Evolutionary conservation across 2,888 invertebrate genomes (phyloP), one percentile per base, ranked within the genome.

Genomic region (Chloromyia formosa): DNA sequence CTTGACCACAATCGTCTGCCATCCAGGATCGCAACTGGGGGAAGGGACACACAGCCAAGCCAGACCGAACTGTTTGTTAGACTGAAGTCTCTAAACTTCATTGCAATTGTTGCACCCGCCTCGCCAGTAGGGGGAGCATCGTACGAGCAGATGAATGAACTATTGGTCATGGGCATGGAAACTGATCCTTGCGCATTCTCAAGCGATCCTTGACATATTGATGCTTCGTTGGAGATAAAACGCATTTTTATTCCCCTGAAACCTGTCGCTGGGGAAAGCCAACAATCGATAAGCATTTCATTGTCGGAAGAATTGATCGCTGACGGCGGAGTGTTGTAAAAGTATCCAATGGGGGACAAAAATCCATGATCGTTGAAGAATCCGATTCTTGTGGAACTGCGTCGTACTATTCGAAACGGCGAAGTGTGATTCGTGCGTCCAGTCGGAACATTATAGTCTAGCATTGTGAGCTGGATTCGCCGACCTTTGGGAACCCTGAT

Each of bases 241-340:
- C 85, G 88, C 0, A 92, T 88, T 84, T 90, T 90, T 81, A 95
- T 93, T 16, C 94, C 93, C 75, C 91, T 88, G 76, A 88, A 88
- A 14, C 84, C 84, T 16, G 82, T 81, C 1, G 82, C 80, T 2
- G 85, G 81, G 14, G 85, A 81, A n/a, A 90, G 84, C 83, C 89
- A 89, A 79, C 91, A 89, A 76, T 86, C 86, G 12, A 96, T 81
- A 14, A 86, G 82, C 87, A 94, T 87, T 40, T 83, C 86, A 80
- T 92, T 92, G 49, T 89, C 88, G 0, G 90, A 88, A 14, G 94
- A 92, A 78, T 88, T 86, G 74, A 90, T 85, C 14, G 86, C 77
- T 0, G 79, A 54, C 0, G 83, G 83, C 1, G 82, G 77, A 68
- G 78, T 75, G 1, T 72, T 42, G 0, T 72, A 27, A 60, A 80